Evolutionary conservation across 2,888 invertebrate genomes (phyloP).

Genomic region (Acronicta psi): DNA sequence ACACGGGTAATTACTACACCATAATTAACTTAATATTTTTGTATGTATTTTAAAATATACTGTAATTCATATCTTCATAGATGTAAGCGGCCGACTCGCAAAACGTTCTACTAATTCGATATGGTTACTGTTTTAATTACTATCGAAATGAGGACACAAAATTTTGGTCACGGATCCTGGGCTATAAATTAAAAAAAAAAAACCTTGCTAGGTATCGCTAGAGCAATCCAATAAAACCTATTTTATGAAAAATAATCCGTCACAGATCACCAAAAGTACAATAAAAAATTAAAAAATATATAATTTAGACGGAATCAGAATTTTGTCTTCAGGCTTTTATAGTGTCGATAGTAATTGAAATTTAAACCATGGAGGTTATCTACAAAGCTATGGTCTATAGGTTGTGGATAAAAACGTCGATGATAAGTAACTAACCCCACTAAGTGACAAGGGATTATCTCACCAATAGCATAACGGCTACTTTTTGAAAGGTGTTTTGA

Average conservation of each 20-base stretch:
- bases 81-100: constrained; percentile 80
- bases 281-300: constrained; percentile 22
- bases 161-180: constrained; percentile 33
- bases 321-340: constrained; percentile 32
- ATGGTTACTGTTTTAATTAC: constrained; percentile 49
- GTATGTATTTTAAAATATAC: constrained; percentile 87
- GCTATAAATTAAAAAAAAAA: constrained; percentile 31
- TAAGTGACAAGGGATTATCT: constrained; percentile 82
- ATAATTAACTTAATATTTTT: constrained; percentile 86
- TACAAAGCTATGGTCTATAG: constrained; percentile 70
- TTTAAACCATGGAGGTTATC: constrained; percentile 64
- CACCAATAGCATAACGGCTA: constrained; percentile 86
- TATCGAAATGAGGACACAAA: constrained; percentile 11
- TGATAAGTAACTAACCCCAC: constrained; percentile 74
- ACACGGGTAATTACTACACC: constrained; percentile 69
- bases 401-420: constrained; percentile 70
- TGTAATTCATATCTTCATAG: constrained; percentile 88
- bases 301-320: constrained; percentile 20
- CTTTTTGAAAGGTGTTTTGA: constrained; percentile 88
- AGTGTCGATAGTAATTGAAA: constrained; percentile 53
- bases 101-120: constrained; percentile 80
- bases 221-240: constrained; percentile 38
- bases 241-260: constrained; percentile 35
- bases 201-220: constrained; percentile 50
- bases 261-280: constrained; percentile 10